Base-by-base conservation (phyloP, 1,140 invertebrate genomes). In the Diploscapter pachys region DNA sequence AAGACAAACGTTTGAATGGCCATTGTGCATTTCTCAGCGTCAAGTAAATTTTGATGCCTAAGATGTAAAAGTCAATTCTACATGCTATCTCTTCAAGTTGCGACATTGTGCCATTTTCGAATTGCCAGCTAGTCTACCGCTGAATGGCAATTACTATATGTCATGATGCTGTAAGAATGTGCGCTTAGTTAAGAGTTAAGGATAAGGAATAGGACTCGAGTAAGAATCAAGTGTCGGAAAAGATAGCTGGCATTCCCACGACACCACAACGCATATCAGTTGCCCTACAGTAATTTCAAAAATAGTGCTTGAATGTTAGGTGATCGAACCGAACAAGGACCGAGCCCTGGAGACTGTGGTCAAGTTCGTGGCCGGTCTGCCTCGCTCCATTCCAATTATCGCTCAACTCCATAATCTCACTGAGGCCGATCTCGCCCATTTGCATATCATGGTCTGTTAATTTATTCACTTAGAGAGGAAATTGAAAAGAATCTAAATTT, bases 331-430 rank as follows among this genome's bases (percentile, higher is more conserved):
- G 51, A 55, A 68, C 48, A 50, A 48, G 11, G 52, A 68, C 5
- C 9, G n/a, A 54, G 66, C 66, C 31, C 13, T 68, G 11, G 66
- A 68, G 51, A 68, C 11, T 11, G 52, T 55, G 11, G 9, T 68
- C 51, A 68, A 68, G 50, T 68, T 68, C 51, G 56, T 54, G 13
- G 66, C 66, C 2, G 66, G 66, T 48, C 57, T 55, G 11, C 66
- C 66, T 6, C 53, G 52, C 11, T 8, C 50, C 13, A 53, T 52
- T 6, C 5, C 6, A 52, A 11, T 68, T 6, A 9, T 31, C 6
- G 66, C 51, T 9, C 6, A 6, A 2, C 51, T 68, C 52, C 66
- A 68, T 2, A 52, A 68, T 68, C 57, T 68, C 51, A 55, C 51
- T 6, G 52, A 8, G 51, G 48, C 53, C 5, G 66, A 68, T 53